A percentile compares a stretch with the other conserved stretches of the same genome.
Conservation (phyloP, 2,888 invertebrate species). For the Pyrochroa serraticornis region DNA sequence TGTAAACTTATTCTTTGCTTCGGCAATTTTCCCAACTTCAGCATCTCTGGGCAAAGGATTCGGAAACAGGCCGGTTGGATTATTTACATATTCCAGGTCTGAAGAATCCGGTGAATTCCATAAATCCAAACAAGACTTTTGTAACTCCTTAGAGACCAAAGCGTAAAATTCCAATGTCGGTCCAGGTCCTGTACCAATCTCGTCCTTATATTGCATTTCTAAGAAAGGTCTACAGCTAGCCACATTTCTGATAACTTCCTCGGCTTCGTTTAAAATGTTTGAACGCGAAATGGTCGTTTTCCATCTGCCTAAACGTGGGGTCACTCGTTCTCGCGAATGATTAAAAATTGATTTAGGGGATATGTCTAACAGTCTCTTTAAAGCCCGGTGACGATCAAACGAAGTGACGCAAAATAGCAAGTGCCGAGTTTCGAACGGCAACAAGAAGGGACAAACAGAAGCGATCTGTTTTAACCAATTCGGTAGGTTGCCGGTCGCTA, state of each 20-base stretch:
- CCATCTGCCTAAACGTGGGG: slow-evolving; percentile 90
- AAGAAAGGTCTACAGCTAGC: slow-evolving; percentile 90
- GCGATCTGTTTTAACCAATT: slow-evolving; percentile 76
- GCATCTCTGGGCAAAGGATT: slow-evolving; percentile 85
- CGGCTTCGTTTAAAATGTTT: slow-evolving; percentile 93
- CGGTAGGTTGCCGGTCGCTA: slow-evolving; percentile 97
- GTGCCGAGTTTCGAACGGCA: slow-evolving; percentile 97
- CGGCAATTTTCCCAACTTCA: slow-evolving; percentile 81
- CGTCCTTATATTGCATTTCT: slow-evolving; percentile 81
- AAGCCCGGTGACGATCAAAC: slow-evolving; percentile 95
- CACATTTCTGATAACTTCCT: slow-evolving; percentile 76
- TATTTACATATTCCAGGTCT: slow-evolving; percentile 72
- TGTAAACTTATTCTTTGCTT: slow-evolving; percentile 89
- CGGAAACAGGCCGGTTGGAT: slow-evolving; percentile 88
- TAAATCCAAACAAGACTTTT: slow-evolving; percentile 88
- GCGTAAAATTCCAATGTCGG: slow-evolving; percentile 99
- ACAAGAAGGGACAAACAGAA: slow-evolving; percentile 82
- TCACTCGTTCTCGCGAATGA: slow-evolving; percentile 86
- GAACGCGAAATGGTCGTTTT: slow-evolving; percentile 89
- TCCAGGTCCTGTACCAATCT: slow-evolving; percentile 97
- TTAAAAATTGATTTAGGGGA: slow-evolving; percentile 83
- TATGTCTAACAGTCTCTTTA: slow-evolving; percentile 92
- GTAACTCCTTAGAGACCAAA: slow-evolving; percentile 89
- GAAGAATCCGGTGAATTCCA: slow-evolving; percentile 76
- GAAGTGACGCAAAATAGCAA: slow-evolving; percentile 95